A percentile compares a stretch with the other conserved stretches of the same genome.
phyloP scores from a whole-genome alignment of 2,113 vertebrate genomes.

The Zosterops lateralis region DNA sequence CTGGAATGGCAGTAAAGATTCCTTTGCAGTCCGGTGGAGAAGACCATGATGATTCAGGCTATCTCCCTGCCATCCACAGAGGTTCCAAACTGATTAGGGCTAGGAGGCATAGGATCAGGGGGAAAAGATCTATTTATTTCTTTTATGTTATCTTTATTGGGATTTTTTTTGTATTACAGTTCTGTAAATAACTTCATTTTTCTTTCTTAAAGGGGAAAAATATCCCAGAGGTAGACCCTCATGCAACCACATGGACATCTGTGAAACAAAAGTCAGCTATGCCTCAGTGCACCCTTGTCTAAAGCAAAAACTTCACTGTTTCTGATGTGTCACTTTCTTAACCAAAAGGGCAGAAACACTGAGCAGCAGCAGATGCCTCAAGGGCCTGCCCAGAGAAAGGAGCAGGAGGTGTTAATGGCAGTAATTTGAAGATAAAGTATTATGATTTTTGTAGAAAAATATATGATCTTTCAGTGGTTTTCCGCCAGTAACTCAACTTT shows the following conservation, averaged over 20 bases:
- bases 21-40: background rate
- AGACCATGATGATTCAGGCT: background rate
- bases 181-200: too few species aligned
- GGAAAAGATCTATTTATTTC: too few species aligned
- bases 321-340: background rate
- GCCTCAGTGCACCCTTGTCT: background rate
- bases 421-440: background rate
- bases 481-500: background rate
- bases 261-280: background rate
- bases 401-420: rapidly evolving
- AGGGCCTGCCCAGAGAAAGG: background rate
- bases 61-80: background rate
- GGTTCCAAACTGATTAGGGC: background rate
- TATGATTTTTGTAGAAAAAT: background rate
- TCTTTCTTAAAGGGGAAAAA: background rate
- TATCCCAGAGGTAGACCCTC: background rate
- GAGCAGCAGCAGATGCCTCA: background rate
- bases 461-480: background rate
- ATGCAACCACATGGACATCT: background rate
- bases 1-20: background rate
- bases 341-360: background rate
- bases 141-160: too few species aligned
- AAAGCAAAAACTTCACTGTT: background rate
- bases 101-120: too few species aligned
- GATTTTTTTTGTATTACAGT: too few species aligned